phyloP scores from a whole-genome alignment of 53 echinoderm and acorn worm species.

The Arbacia lixula region DNA sequence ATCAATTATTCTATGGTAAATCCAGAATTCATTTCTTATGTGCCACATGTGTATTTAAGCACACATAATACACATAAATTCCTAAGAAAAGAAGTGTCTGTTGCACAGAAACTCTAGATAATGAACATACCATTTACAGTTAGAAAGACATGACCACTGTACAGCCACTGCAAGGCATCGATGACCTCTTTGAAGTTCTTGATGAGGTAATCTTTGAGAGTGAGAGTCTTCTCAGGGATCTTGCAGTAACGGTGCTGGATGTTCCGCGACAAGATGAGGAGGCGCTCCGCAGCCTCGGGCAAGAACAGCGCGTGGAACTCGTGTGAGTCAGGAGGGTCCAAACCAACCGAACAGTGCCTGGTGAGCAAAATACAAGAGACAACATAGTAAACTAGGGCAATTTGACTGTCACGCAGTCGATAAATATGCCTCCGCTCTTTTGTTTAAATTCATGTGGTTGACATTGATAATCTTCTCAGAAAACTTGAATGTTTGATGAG shows the following conservation, averaged over 20 bases:
- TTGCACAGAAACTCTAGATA: no score
- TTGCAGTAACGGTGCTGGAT: slow-evolving; percentile 96
- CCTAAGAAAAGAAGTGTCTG: no score
- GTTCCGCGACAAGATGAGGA: slow-evolving; percentile 90
- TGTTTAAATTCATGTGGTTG: no score
- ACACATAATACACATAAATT: no score
- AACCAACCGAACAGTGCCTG: slow-evolving; percentile 94
- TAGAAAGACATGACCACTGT: slow-evolving; percentile 90
- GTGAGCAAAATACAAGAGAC: not conserved
- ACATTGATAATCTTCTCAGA: no score
- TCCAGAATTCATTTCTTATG: no score
- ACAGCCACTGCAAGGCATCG: slow-evolving; percentile 85
- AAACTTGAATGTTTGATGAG: no score
- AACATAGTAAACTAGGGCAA: not conserved
- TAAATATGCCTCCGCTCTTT: no score
- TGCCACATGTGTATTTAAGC: no score
- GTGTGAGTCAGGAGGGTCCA: slow-evolving; percentile 94
- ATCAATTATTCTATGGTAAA: no score
- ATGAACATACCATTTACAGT: slow-evolving; percentile 82
- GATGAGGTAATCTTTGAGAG: slow-evolving; percentile 87
- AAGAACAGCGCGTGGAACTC: slow-evolving; percentile 98
- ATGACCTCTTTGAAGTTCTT: slow-evolving; percentile 86
- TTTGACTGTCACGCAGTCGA: no score
- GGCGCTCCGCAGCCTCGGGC: slow-evolving; percentile 83
- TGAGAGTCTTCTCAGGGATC: slow-evolving; percentile 92